phyloP scores from a whole-genome alignment of 2,113 vertebrate species.

The Amphilophus citrinellus region DNA sequence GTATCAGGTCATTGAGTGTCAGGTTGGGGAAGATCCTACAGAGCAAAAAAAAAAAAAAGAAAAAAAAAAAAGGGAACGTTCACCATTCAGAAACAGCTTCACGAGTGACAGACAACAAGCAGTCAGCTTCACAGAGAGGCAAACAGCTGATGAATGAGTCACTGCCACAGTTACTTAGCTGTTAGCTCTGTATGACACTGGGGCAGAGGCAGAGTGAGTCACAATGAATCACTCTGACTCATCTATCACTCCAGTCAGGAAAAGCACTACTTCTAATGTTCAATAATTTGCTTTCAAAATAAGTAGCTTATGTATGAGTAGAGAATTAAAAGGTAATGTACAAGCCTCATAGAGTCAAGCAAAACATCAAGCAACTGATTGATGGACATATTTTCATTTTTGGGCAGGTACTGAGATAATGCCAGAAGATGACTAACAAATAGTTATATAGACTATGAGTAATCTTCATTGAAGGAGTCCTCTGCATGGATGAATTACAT shows the following conservation, averaged over 20 bases:
- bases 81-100: not conserved
- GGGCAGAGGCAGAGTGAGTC: constrained; percentile 51
- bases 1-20: constrained; percentile 85
- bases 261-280: constrained; percentile 11
- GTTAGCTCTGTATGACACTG: constrained; percentile 36
- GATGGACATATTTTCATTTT: not conserved
- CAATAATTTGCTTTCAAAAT: constrained; percentile 17
- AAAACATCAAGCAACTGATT: not conserved
- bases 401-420: not conserved
- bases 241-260: not conserved
- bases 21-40: constrained; percentile 84
- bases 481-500: not conserved
- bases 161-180: constrained; percentile 27
- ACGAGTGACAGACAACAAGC: constrained; percentile 23
- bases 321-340: not conserved
- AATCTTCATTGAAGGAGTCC: not conserved
- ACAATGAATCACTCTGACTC: constrained; percentile 59
- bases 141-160: constrained; percentile 41
- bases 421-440: not conserved
- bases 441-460: not conserved
- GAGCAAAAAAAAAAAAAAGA: constrained; percentile 19
- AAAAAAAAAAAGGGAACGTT: constrained; percentile 5
- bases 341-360: not conserved
- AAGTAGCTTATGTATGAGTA: not conserved
- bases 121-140: constrained; percentile 15